A percentile compares a stretch with the other conserved stretches of the same genome.
Conservation (phyloP, 2,888 invertebrate genomes). For the Sialis lutaria region DNA sequence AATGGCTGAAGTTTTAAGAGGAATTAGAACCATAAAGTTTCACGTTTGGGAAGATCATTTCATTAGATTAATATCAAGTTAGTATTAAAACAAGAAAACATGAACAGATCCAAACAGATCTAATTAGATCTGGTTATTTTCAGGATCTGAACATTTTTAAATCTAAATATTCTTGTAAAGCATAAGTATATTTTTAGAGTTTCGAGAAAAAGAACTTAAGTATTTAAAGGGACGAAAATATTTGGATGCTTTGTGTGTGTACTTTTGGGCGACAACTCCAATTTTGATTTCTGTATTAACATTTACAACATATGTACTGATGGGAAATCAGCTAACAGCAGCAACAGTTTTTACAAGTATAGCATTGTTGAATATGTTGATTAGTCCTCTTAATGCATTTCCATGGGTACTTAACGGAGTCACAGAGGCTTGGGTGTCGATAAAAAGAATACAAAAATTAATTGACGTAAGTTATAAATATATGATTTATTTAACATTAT, state of each 20-base stretch:
- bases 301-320: slow-evolving; percentile 53
- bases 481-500: background rate
- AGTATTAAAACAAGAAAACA: slow-evolving; percentile 17
- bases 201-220: slow-evolving; percentile 52
- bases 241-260: slow-evolving; percentile 92
- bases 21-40: slow-evolving; percentile 79
- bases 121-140: background rate
- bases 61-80: slow-evolving; percentile 47
- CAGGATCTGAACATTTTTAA: background rate
- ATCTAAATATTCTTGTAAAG: background rate
- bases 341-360: slow-evolving; percentile 88
- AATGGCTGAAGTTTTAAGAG: slow-evolving; percentile 71
- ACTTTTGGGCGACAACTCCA: slow-evolving; percentile 97
- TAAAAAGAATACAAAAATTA: slow-evolving; percentile 71
- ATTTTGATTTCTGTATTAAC: slow-evolving; percentile 75
- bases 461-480: slow-evolving; percentile 40
- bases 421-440: slow-evolving; percentile 89
- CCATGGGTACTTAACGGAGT: slow-evolving; percentile 97
- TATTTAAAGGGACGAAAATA: slow-evolving; percentile 79
- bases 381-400: slow-evolving; percentile 88
- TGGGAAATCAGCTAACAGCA: slow-evolving; percentile 66
- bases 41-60: slow-evolving; percentile 91
- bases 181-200: slow-evolving; percentile 26
- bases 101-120: background rate
- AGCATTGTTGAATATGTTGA: slow-evolving; percentile 89